Base-by-base conservation (phyloP, 2,888 invertebrate species). In the Lasioglossum marginatum region DNA sequence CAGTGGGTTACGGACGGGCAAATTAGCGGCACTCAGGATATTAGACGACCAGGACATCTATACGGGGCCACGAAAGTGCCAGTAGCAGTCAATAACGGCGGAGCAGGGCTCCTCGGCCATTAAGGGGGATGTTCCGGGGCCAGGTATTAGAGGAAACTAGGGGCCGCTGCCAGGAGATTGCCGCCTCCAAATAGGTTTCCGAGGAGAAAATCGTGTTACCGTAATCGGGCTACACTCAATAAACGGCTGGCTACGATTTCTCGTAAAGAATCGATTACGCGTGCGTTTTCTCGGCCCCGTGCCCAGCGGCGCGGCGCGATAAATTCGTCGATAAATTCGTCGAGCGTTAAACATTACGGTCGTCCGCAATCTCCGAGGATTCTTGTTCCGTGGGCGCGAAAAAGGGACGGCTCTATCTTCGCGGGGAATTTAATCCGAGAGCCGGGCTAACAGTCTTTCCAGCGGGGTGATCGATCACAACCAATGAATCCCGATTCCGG, bases 11-110 rank as follows among this genome's bases (percentile, higher is more conserved):
- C 88, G 92, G 68, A 90, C 87, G 91, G 90, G 91, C 92, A 93
- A 94, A 94, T 94, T 94, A 93, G 93, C 92, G 92, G 90, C 92
- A 93, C 93, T 93, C 92, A 90, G 93, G 93, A 93, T 94, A 93
- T 94, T 93, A 93, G 93, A 93, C 92, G 92, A 83, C 86, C 89
- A 86, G 92, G 90, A 88, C 85, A 88, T 83, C 81, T 72, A 74
- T 60, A 78, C 81, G 82, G 63, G 48, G 74, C 82, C 80, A 76
- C 79, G 90, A 88, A 90, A 82, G 80, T 77, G 85, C 80, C 87
- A 87, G 87, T 86, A 89, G 89, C 85, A 82, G 89, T 85, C 90
- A 92, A 90, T 91, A 91, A 92, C 86, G 86, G 86, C 87, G 85
- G 79, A 82, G 77, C 83, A 85, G 77, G 86, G 37, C 37, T 68